Percentiles rank a stretch among this genome's conserved stretches.
Conservation (phyloP, 1,140 invertebrate genomes). For the Magallana ariakensis region DNA sequence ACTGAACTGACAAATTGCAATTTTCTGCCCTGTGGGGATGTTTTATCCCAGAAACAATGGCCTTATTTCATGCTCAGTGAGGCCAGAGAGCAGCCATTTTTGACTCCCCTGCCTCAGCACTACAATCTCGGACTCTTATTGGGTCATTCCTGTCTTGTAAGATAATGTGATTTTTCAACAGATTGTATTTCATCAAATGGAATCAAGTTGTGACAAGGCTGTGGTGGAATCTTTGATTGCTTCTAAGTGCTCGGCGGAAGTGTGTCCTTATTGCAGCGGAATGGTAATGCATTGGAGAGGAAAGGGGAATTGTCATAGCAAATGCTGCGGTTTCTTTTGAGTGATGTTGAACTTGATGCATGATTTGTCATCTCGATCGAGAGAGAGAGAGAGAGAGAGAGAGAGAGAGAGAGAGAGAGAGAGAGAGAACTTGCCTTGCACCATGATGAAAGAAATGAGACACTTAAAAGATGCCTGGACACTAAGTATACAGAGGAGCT, state of each 20-base stretch:
- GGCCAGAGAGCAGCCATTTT: background rate
- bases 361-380: background rate
- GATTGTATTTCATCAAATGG: conserved; percentile 12
- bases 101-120: background rate
- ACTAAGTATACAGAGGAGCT: no score
- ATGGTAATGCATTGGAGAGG: conserved; percentile 6
- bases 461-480: no score
- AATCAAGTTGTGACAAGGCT: conserved; percentile 15
- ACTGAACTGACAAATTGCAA: conserved; percentile 28
- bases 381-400: no score
- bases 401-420: no score
- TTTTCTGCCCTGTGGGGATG: background rate
- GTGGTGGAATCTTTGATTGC: conserved; percentile 13
- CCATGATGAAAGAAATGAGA: no score
- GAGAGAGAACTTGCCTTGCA: no score
- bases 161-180: conserved; percentile 38
- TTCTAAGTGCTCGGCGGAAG: conserved; percentile 2
- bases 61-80: background rate
- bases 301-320: conserved; percentile 5
- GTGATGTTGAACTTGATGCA: background rate
- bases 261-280: background rate
- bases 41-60: background rate
- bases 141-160: background rate
- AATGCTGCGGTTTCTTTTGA: background rate
- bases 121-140: background rate